Evolutionary conservation across 2,113 vertebrate species (phyloP), one percentile per base, ranked within the genome.

Genomic region (Marmota monax): DNA sequence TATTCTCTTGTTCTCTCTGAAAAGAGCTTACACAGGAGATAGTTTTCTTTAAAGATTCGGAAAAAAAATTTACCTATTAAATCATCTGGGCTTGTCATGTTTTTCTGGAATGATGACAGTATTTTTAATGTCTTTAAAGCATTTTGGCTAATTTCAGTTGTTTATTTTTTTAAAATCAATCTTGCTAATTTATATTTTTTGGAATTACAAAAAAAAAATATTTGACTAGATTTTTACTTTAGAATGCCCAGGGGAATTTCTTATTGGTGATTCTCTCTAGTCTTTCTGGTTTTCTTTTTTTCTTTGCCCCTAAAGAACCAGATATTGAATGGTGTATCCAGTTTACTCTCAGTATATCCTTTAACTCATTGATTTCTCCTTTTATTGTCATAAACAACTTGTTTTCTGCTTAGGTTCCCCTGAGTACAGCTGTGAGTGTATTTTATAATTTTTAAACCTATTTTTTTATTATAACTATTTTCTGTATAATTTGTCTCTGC

Each of bases 121-220:
- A 22, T 80, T 61, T 84, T 74, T 67, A 58, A 13, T 56, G 65
- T 93, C 25, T 67, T 83, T 22, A 14, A 42, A 45, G 10, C 2
- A 23, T n/a, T 67, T 93, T 90, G 73, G 22, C 9, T 96, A 48
- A 42, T 93, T 42, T 83, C 22, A 39, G 10, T 82, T 95, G 27
- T 80, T 16, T 84, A 25, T 42, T 69, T 86, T 53, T 79, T 89
- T 63, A 37, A 45, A 56, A 34, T 69, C 73, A 51, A 11, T 37
- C 23, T 79, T 56, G 2, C 1, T 83, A 11, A 74, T 67, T 73
- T 56, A 11, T 20, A 88, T 56, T 67, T 72, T n/a, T 51, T 78
- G 39, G 37, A 34, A 63, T 76, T 34, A 34, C 39, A 39, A 39
- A 51, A 51, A 51, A 51, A 58, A 58, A 23, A 5, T 12, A 34